phyloP scores from a whole-genome alignment of 37 sponge, comb jelly and placozoan genomes.

The Dysidea cf. avara region DNA sequence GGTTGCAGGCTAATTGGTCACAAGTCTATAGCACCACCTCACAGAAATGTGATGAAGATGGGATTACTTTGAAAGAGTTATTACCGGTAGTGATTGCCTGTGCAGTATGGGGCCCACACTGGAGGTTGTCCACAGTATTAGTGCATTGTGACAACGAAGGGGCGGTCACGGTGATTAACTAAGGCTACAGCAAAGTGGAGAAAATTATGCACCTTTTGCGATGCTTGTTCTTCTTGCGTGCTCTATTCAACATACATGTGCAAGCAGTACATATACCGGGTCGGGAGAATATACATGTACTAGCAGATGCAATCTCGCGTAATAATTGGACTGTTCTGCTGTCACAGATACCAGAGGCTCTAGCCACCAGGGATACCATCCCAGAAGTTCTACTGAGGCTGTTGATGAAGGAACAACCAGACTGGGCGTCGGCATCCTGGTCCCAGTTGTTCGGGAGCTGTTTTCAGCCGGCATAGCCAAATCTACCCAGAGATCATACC shows the following conservation, averaged over 20 bases:
- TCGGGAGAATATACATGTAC: not conserved
- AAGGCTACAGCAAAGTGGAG: constrained; percentile 10
- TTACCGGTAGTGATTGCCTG: not conserved
- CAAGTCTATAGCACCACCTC: not conserved
- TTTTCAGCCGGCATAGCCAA: too few relatives aligned
- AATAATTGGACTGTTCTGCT: too few relatives aligned
- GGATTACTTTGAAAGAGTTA: not conserved
- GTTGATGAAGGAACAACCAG: not conserved
- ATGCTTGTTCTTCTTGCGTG: constrained; percentile 8
- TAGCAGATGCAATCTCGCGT: constrained; percentile 2
- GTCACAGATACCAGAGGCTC: too few relatives aligned
- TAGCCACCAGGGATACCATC: too few relatives aligned
- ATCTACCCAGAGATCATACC: too few relatives aligned
- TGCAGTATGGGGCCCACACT: constrained; percentile 3
- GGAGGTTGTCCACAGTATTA: not conserved
- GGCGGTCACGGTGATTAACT: constrained; percentile 1
- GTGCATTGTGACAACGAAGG: constrained; percentile 9
- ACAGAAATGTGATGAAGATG: not conserved
- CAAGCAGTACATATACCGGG: constrained; percentile 5
- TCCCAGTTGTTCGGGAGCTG: not conserved
- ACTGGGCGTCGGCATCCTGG: constrained; percentile 14
- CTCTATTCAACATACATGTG: not conserved
- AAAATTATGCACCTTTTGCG: not conserved
- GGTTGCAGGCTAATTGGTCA: not conserved
- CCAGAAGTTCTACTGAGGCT: too few relatives aligned